A percentile compares a stretch with the other conserved stretches of the same genome.
Evolutionary conservation across 2,113 vertebrate genomes (phyloP).

Genomic region (Tragelaphus strepsiceros): DNA sequence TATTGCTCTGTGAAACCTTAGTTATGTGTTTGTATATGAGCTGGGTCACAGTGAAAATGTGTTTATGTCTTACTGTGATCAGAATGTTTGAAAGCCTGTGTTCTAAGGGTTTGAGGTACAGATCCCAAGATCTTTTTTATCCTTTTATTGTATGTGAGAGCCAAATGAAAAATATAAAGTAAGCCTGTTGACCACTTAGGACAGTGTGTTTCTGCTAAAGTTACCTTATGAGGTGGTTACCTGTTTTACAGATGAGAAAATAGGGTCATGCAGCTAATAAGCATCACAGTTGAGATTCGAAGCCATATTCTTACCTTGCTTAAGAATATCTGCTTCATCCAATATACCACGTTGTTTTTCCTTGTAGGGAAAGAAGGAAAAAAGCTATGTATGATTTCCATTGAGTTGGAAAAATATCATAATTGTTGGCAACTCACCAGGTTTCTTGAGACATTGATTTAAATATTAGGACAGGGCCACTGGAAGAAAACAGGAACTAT

Average conservation of each 20-base stretch:
- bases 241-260: conserved; percentile 14
- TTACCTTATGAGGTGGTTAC: neutral
- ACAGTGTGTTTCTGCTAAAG: neutral
- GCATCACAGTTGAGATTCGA: neutral
- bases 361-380: conserved; percentile 11
- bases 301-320: neutral
- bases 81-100: conserved; percentile 14
- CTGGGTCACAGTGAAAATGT: conserved; percentile 36
- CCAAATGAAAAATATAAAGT: conserved; percentile 18
- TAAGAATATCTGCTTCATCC: neutral
- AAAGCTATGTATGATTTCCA: neutral
- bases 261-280: neutral
- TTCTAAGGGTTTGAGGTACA: neutral
- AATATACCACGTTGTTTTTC: neutral
- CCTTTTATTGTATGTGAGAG: neutral
- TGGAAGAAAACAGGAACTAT: neutral
- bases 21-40: neutral
- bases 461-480: neutral
- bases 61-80: neutral
- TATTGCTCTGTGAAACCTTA: conserved; percentile 37
- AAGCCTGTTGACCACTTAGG: neutral
- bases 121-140: neutral
- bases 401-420: neutral
- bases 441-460: conserved; percentile 1
- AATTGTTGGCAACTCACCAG: neutral